These are phyloP conservation scores for Odontamblyopus rebecca DNA, from an alignment of 2,797 vertebrate species.

Conservation along the genomic window DNA sequence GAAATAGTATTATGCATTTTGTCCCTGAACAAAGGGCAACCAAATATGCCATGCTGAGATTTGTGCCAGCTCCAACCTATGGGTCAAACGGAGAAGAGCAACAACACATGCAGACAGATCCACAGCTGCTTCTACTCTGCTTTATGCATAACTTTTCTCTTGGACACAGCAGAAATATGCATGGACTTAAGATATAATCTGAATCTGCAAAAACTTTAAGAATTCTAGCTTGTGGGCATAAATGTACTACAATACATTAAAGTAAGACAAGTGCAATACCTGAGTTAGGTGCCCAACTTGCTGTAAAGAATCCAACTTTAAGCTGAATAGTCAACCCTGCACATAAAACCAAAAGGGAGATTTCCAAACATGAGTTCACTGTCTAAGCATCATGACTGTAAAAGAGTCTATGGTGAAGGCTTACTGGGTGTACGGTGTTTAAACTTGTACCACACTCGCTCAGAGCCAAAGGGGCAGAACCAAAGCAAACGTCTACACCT, in stretches of 20 bases:
- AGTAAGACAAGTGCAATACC: slow-evolving; percentile 57
- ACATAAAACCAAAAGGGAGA: slow-evolving; percentile 26
- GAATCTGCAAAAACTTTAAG: slow-evolving; percentile 12
- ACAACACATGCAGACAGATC: slow-evolving; percentile 23
- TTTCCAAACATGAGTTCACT: slow-evolving; percentile 34
- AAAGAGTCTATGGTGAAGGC: slow-evolving; percentile 28
- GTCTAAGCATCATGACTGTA: slow-evolving; percentile 41
- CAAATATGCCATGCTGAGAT: slow-evolving; percentile 24
- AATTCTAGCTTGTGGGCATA: slow-evolving; percentile 5
- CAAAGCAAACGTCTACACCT: slow-evolving; percentile 64
- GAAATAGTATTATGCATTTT: slow-evolving; percentile 19
- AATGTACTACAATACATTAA: background rate
- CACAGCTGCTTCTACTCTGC: slow-evolving; percentile 37
- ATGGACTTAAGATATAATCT: slow-evolving; percentile 30
- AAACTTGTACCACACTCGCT: slow-evolving; percentile 48
- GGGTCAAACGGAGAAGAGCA: slow-evolving; percentile 19
- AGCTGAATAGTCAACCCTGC: slow-evolving; percentile 58
- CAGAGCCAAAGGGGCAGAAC: slow-evolving; percentile 47
- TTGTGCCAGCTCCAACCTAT: slow-evolving; percentile 42
- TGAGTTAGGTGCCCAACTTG: slow-evolving; percentile 74
- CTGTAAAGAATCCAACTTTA: slow-evolving; percentile 79
- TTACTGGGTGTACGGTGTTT: slow-evolving; percentile 48
- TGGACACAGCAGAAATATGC: slow-evolving; percentile 43
- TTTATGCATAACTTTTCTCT: slow-evolving; percentile 17
- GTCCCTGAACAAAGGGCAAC: slow-evolving; percentile 17